Conservation (phyloP, 1,140 invertebrate genomes). For the Pteromalus puparum region DNA sequence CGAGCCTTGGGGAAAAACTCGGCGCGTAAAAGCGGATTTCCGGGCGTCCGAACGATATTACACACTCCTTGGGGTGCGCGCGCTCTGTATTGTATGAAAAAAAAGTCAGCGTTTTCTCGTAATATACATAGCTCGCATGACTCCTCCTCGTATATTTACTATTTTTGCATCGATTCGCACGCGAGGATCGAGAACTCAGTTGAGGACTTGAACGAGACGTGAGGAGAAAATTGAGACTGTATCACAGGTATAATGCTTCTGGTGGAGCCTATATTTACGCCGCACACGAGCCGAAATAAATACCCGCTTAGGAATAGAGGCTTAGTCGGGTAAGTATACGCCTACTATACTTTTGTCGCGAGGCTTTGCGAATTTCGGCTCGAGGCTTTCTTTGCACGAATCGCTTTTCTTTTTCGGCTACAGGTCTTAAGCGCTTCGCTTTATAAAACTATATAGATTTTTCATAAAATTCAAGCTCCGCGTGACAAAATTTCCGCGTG, state of each 20-base stretch:
- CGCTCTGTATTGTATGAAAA: neutral
- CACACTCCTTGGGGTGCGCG: neutral
- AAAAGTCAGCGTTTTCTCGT: too few species aligned
- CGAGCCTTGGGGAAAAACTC: neutral
- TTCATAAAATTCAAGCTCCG: neutral
- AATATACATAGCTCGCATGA: too few species aligned
- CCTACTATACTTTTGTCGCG: neutral
- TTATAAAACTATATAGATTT: too few species aligned
- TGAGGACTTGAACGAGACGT: too few species aligned
- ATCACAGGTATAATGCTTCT: too few species aligned
- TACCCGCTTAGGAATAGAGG: neutral
- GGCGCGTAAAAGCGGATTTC: conserved; percentile 46
- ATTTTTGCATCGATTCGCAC: too few species aligned
- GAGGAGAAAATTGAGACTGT: neutral
- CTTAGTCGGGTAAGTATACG: neutral
- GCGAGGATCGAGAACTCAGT: too few species aligned
- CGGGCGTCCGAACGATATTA: conserved; percentile 15
- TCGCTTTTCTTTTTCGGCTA: neutral
- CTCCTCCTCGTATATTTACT: too few species aligned
- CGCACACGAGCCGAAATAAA: neutral
- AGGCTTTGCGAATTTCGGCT: too few species aligned
- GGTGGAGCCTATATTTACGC: too few species aligned
- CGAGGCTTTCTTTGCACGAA: neutral
- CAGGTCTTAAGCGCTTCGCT: too few species aligned
- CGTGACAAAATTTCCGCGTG: too few species aligned